Evolutionary conservation across 2,888 invertebrate genomes (phyloP).

Genomic region (Tubulanus polymorphus): DNA sequence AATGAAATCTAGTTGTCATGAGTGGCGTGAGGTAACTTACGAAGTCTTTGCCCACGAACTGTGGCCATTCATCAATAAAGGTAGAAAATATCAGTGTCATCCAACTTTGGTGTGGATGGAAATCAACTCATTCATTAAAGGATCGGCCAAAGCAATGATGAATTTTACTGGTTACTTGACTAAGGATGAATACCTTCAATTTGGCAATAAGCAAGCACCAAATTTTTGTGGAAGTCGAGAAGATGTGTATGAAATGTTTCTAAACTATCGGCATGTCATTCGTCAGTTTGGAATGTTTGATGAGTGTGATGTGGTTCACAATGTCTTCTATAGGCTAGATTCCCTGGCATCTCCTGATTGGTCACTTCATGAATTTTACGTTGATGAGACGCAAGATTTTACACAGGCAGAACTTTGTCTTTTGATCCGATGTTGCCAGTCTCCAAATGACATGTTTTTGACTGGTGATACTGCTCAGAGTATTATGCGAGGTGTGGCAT

Average conservation of each 20-base stretch:
- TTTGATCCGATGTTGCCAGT: slow-evolving; percentile 32
- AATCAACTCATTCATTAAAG: slow-evolving; percentile 41
- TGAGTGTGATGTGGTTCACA: slow-evolving; percentile 31
- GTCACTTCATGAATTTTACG: slow-evolving; percentile 36
- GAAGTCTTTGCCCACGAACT: slow-evolving; percentile 34
- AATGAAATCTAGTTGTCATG: slow-evolving; percentile 28
- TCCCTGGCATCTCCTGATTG: slow-evolving; percentile 16
- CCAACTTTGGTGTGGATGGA: slow-evolving; percentile 43
- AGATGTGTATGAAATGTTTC: slow-evolving; percentile 26
- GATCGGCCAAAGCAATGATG: slow-evolving; percentile 33
- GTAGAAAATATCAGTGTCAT: slow-evolving; percentile 24
- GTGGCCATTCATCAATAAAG: slow-evolving; percentile 27
- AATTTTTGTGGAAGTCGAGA: slow-evolving; percentile 31
- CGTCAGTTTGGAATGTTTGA: slow-evolving; percentile 28
- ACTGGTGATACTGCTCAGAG: slow-evolving; percentile 40
- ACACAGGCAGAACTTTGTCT: slow-evolving; percentile 43
- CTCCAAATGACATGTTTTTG: slow-evolving; percentile 42
- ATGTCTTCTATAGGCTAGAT: slow-evolving; percentile 21
- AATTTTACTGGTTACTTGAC: slow-evolving; percentile 23
- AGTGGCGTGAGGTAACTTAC: slow-evolving; percentile 40
- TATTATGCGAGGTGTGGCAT: slow-evolving; percentile 44
- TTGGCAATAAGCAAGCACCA: slow-evolving; percentile 33
- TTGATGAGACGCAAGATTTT: slow-evolving; percentile 46
- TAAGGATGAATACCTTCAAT: slow-evolving; percentile 25
- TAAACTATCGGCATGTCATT: slow-evolving; percentile 26